Evolutionary conservation across 92 coral and sea anemone genomes (phyloP), one percentile per base, ranked within the genome.

Genomic region (Siderastrea siderea): DNA sequence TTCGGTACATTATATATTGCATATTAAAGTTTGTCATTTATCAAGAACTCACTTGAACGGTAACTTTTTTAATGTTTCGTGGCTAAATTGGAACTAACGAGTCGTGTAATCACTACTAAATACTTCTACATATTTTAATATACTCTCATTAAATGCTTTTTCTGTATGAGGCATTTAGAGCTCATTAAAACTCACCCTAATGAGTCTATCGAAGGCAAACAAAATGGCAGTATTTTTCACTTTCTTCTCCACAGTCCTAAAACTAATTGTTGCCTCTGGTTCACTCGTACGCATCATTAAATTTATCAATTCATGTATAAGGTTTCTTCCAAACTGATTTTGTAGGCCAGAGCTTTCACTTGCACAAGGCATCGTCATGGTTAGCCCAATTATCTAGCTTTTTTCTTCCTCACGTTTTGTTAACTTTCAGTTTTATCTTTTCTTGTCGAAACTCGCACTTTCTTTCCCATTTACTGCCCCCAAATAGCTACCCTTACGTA

Each of bases 151-250:
- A 70, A 26, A 26, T 15, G 68, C 26, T 58, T 71, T 58, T 70
- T 55, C 16, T 44, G 46, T 14, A 44, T 6, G 10, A 58, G 52
- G 68, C 46, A 74, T 62, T 74, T 82, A 70, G 55, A 44, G 77
- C 38, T 71, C 77, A 59, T 82, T 82, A 82, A 12, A 46, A 57
- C 6, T 82, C 10, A 54, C 15, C 68, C 12, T 68, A 57, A 82
- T 59, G 57, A 57, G 70, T 66, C 51, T 15, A 43, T 49, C 16
- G 14, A 69, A 58, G 5, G 66, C 67, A 54, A 68, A 67, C 75
- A 51, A 68, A 67, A 81, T 67, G 76, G 12, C 54, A 53, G 68
- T 69, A 54, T 38, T 68, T 81, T 55, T 46, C 51, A 8, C 13
- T 54, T 43, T 7, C 4, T 15, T 81, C 4, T 52, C 10, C 16